Conservation (phyloP, 2,113 vertebrate species). For the Phalacrocorax pelagicus region DNA sequence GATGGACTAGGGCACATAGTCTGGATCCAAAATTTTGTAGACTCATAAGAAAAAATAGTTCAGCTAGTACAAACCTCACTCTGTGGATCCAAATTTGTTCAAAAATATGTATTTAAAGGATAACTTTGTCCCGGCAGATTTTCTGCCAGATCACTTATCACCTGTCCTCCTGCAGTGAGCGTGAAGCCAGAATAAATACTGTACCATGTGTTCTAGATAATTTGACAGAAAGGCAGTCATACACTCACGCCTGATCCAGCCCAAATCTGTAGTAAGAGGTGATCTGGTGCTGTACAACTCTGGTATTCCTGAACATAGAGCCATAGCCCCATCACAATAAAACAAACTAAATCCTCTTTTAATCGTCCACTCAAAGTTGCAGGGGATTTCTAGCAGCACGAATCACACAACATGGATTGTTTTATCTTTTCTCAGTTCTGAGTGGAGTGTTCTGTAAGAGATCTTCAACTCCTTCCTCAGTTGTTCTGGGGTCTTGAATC, state of each 20-base stretch:
- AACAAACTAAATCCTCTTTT: background rate
- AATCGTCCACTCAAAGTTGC: background rate
- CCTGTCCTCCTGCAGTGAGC: background rate
- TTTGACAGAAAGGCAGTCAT: background rate
- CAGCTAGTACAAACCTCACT: background rate
- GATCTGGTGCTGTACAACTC: background rate
- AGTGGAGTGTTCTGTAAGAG: background rate
- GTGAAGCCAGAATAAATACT: background rate
- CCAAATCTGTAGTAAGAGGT: background rate
- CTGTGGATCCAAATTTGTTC: background rate
- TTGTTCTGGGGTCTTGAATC: background rate
- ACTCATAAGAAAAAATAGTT: background rate
- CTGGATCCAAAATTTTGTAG: background rate
- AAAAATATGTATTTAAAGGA: background rate
- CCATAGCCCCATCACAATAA: background rate
- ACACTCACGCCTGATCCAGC: background rate
- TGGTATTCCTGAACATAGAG: background rate
- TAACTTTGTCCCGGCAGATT: background rate
- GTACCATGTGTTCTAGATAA: background rate
- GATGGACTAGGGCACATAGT: background rate
- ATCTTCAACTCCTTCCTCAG: background rate
- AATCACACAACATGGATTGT: background rate
- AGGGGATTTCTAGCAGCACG: background rate
- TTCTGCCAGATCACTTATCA: slow-evolving; percentile 3
- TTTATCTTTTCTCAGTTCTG: background rate